Evolutionary conservation across 2,888 invertebrate genomes (phyloP), one percentile per base, ranked within the genome.

Genomic region (Argyra leucocephala): DNA sequence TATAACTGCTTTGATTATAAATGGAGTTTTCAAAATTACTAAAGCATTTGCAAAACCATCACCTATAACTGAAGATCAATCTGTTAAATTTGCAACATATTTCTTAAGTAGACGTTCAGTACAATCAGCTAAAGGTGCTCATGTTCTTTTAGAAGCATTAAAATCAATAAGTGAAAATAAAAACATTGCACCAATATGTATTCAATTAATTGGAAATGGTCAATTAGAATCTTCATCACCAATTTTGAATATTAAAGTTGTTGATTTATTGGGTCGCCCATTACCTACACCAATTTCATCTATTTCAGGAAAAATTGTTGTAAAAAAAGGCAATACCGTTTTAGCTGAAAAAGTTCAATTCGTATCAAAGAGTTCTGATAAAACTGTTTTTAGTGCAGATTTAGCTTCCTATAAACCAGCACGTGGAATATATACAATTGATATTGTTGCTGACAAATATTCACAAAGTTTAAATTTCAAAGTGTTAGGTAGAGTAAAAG

Each of bases 81-180:
- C 88, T 1, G 85, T 90, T 63, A 97, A 97, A 82, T 89, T 98
- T 74, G 88, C 90, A 0, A 90, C 90, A 75, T 98, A 97, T 82
- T 85, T 97, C 73, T 81, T 96, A 68, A 91, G 91, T 61, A 86
- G 97, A 60, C 89, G 90, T 70, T 92, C 93, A 61, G 96, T 96
- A 2, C 93, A 90, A 76, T 86, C 90, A 4, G 83, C 91, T 0
- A 90, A 90, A 75, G 94, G 95, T 37, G 91, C 91, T 6, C 86
- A 89, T 68, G 84, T 89, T 65, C 82, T 98, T 26, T 81, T 96
- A 0, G 90, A 92, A 69, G 91, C 91, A 0, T 82, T 95, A 23
- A 82, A 83, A 59, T 85, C 87, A 0, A 67, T 79, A 0, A 72
- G 73, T 57, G 66, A 88, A 2, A 89, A 89, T 69, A 84, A 87